Conservation (phyloP, 2,888 invertebrate species). For the Parapristionchus giblindavisi region DNA sequence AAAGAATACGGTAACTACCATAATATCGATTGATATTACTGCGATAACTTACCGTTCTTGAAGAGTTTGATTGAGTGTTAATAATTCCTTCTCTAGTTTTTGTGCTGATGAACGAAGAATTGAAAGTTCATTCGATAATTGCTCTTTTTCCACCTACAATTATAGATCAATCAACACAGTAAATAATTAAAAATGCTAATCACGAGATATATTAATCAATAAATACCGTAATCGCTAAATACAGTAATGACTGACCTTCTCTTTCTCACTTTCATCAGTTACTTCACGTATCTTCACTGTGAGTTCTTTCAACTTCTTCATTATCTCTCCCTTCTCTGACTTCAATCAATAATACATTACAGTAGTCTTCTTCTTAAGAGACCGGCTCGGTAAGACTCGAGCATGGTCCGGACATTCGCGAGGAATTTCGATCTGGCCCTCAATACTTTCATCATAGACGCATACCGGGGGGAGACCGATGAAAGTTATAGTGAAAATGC, state of each 20-base stretch:
- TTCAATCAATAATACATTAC: too few relatives aligned
- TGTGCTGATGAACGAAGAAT: constrained; percentile 70
- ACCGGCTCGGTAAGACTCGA: too few relatives aligned
- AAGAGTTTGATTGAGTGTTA: constrained; percentile 55
- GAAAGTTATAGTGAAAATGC: too few relatives aligned
- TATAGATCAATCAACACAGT: constrained; percentile 66
- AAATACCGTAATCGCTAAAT: neutral
- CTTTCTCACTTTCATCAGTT: constrained; percentile 51
- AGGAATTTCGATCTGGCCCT: too few relatives aligned
- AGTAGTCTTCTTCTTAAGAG: too few relatives aligned
- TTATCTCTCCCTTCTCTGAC: constrained; percentile 39
- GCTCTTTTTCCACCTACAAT: constrained; percentile 70
- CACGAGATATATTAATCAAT: neutral
- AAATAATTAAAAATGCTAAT: neutral
- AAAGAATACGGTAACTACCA: neutral
- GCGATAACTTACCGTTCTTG: constrained; percentile 46
- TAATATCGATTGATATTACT: neutral
- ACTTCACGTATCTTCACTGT: constrained; percentile 48
- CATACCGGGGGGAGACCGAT: too few relatives aligned
- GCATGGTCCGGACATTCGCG: too few relatives aligned
- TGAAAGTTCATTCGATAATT: constrained; percentile 70
- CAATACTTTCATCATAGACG: too few relatives aligned
- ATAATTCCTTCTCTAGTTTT: constrained; percentile 72
- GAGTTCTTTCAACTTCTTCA: constrained; percentile 51
- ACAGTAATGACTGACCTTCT: constrained; percentile 36